Percentiles rank a stretch among this genome's conserved stretches.
phyloP scores from a whole-genome alignment of 2,888 invertebrate species.

The Drosophila birchii region DNA sequence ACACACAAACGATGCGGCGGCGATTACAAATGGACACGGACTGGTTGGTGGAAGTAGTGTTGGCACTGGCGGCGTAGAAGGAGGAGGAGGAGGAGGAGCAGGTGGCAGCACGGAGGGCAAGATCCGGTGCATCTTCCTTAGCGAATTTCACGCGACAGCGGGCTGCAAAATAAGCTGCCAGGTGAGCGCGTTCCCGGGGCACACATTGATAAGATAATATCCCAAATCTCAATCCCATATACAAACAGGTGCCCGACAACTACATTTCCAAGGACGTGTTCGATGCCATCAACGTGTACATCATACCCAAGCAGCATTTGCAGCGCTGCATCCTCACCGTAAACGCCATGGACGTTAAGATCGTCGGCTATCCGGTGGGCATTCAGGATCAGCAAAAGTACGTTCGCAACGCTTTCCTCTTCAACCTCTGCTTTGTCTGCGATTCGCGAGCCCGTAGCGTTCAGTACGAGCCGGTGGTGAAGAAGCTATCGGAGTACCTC shows the following conservation, averaged over 20 bases:
- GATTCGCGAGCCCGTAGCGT: constrained; percentile 95
- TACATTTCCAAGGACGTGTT: constrained; percentile 96
- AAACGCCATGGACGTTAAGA: constrained; percentile 92
- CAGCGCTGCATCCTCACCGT: constrained; percentile 96
- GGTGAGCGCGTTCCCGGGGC: constrained; percentile 85
- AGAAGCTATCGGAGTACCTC: constrained; percentile 96
- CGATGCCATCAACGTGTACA: constrained; percentile 96
- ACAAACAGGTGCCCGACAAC: constrained; percentile 91
- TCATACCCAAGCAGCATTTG: constrained; percentile 97
- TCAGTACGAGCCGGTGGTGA: constrained; percentile 97
- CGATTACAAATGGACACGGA: constrained; percentile 8
- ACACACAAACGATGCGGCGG: constrained; percentile 55
- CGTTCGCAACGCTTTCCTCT: constrained; percentile 96
- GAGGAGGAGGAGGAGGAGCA: constrained; percentile 60
- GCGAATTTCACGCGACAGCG: constrained; percentile 90
- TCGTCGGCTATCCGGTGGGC: constrained; percentile 95
- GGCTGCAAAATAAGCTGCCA: constrained; percentile 94
- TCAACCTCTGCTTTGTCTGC: constrained; percentile 97
- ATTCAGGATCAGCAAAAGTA: constrained; percentile 95
- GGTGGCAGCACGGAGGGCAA: constrained; percentile 90
- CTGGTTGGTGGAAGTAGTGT: neutral
- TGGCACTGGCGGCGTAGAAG: neutral
- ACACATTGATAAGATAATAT: neutral
- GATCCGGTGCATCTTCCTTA: constrained; percentile 92
- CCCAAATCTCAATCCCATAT: neutral